Evolutionary conservation across 2,888 invertebrate species (phyloP).

Genomic region (Andrena hattorfiana): DNA sequence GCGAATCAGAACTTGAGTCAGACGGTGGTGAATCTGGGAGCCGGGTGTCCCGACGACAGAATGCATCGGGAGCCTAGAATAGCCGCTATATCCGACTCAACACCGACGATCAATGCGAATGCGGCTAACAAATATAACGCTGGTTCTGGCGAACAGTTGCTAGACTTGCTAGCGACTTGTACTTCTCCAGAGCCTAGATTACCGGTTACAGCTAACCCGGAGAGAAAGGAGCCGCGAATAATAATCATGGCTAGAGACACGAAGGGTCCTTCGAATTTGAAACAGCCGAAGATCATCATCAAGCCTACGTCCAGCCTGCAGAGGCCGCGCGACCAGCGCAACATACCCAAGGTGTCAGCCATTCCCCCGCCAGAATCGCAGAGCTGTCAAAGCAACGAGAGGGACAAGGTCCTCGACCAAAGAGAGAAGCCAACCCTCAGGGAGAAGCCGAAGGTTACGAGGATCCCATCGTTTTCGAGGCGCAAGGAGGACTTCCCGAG

Average conservation of each 20-base stretch:
- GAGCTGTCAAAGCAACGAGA: constrained; percentile 69
- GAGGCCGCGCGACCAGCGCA: constrained; percentile 76
- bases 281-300: constrained; percentile 83
- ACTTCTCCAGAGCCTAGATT: background rate
- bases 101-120: background rate
- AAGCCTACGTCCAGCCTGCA: constrained; percentile 79
- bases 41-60: constrained; percentile 38
- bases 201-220: constrained; percentile 30
- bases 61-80: constrained; percentile 57
- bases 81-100: constrained; percentile 2
- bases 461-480: constrained; percentile 79
- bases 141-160: constrained; percentile 29
- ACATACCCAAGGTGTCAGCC: constrained; percentile 81
- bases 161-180: background rate
- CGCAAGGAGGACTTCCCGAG: constrained; percentile 68
- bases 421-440: constrained; percentile 75
- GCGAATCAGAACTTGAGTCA: constrained; percentile 70
- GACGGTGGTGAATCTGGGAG: constrained; percentile 57
- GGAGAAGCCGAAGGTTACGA: constrained; percentile 79
- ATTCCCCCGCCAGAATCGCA: constrained; percentile 79
- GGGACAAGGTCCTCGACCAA: constrained; percentile 64
- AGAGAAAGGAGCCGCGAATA: constrained; percentile 87
- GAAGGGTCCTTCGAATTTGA: constrained; percentile 71
- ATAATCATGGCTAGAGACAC: constrained; percentile 87
- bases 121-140: background rate